phyloP scores from a whole-genome alignment of 2,113 vertebrate species.

The Eulemur macaco region DNA sequence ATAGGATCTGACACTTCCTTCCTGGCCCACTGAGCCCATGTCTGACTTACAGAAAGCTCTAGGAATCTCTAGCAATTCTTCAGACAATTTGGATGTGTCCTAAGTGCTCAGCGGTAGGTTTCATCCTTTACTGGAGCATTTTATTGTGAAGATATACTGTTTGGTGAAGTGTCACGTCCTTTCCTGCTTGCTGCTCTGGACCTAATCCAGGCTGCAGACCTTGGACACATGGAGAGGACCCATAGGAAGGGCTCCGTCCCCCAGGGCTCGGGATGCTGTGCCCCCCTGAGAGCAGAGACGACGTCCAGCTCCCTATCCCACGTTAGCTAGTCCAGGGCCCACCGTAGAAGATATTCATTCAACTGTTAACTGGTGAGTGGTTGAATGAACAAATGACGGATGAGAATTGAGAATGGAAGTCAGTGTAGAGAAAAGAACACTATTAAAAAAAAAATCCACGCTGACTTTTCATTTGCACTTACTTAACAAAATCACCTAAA shows the following conservation, averaged over 20 bases:
- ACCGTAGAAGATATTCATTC: neutral
- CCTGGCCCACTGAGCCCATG: neutral
- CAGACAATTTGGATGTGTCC: neutral
- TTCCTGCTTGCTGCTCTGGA: neutral
- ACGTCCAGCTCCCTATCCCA: neutral
- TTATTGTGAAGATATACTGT: neutral
- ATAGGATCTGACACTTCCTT: neutral
- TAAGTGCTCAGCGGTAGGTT: neutral
- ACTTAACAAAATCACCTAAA: slow-evolving; percentile 59
- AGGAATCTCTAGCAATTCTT: neutral
- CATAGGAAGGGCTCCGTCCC: neutral
- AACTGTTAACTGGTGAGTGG: neutral
- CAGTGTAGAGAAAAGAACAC: neutral
- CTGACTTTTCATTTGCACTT: slow-evolving; percentile 30
- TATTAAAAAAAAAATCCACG: neutral
- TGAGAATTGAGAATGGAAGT: neutral
- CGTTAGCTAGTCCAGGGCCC: neutral
- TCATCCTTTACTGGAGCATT: neutral
- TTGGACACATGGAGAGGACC: neutral
- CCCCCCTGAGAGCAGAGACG: neutral
- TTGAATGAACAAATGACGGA: neutral
- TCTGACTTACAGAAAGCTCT: neutral
- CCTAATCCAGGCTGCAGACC: neutral
- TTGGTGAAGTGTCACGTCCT: neutral
- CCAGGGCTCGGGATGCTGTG: neutral